phyloP scores from a whole-genome alignment of 2,888 invertebrate species.

The Nasonia oneida region DNA sequence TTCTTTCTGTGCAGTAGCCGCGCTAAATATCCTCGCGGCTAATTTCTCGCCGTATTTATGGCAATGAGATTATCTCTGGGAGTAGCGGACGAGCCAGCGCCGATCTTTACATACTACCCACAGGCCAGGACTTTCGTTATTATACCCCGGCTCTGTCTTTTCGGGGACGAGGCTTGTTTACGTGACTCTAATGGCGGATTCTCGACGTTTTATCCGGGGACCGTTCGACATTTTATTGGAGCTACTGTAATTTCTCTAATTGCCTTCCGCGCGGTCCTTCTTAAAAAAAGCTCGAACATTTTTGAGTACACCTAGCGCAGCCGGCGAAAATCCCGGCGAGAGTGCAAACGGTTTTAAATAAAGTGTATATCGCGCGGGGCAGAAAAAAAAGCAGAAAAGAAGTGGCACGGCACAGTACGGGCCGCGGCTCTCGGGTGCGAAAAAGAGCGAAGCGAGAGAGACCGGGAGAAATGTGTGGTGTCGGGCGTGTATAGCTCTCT shows the following conservation, averaged over 20 bases:
- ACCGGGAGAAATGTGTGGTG: constrained; percentile 51
- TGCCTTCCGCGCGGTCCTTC: neutral
- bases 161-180: constrained; percentile 24
- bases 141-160: constrained; percentile 1
- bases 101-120: constrained; percentile 25
- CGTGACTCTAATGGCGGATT: constrained; percentile 53
- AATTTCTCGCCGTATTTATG: constrained; percentile 54
- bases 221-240: neutral
- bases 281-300: too few relatives aligned
- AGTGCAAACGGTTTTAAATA: constrained; percentile 72
- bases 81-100: neutral
- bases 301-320: too few relatives aligned
- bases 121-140: constrained; percentile 24
- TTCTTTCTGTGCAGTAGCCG: neutral
- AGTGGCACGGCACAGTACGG: constrained; percentile 40
- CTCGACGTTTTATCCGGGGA: constrained; percentile 57
- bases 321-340: neutral
- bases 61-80: constrained; percentile 47
- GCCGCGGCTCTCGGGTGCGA: constrained; percentile 31
- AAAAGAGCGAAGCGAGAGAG: constrained; percentile 64
- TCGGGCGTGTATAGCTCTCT: constrained; percentile 57
- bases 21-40: constrained; percentile 27
- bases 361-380: constrained; percentile 65
- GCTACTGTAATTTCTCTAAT: neutral
- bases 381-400: constrained; percentile 62